Evolutionary conservation across 2,113 vertebrate genomes (phyloP), one percentile per base, ranked within the genome.

Genomic region (Girardinichthys multiradiatus): DNA sequence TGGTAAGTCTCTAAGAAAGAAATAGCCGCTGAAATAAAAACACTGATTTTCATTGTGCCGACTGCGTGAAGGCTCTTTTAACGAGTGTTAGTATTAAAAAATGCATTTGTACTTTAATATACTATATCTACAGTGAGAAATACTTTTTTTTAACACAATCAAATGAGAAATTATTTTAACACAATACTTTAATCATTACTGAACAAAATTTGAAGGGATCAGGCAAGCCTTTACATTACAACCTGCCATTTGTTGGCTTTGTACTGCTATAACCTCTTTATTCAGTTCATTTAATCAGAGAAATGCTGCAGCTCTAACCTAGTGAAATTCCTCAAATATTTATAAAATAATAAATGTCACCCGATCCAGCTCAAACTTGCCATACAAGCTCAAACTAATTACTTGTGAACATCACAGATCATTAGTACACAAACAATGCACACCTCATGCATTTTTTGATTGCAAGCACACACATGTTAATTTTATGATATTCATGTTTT

Each of bases 331-430:
- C 67, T 37, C 45, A 39, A n/a, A 31, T 68, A 63, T 85, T 83
- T 74, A 68, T 68, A 68, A 72, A 76, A 76, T 72, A 86, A 74
- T n/a, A 78, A 68, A 84, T 78, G 57, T 58, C 60, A 82, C 68
- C 71, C n/a, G 35, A 79, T 80, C 58, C 69, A 0, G 37, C 4
- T 74, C 30, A 72, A 81, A 84, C 17, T 61, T 15, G 13, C 33
- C 29, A 77, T 29, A 80, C 48, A 57, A 81, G 48, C 27, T 62
- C n/a, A 85, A 76, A 72, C 30, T n/a, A 88, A 90, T 90, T 83
- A 89, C 60, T 48, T 63, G 57, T 72, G 65, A 84, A 74, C 64
- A 28, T 72, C 61, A 51, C 30, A 24, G 68, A 84, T 81, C 81
- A 87, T 86, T 85, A 81, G 51, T 66, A 29, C 31, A n/a, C n/a